Evolutionary conservation across 2,888 invertebrate species (phyloP), one percentile per base, ranked within the genome.

Genomic region (Ctenicera cuprea): DNA sequence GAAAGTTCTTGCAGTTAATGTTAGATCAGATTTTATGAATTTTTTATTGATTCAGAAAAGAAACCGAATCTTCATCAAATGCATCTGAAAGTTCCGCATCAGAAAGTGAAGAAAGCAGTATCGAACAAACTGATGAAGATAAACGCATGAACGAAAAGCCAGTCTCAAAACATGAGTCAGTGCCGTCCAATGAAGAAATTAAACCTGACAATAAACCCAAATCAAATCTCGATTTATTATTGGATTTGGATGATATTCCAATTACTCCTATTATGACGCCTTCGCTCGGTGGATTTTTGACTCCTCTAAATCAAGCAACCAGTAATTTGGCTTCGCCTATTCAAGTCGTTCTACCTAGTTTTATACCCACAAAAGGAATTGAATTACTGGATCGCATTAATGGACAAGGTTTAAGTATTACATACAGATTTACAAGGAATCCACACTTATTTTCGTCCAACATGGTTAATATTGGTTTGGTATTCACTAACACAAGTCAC

Each of bases 391-490:
- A 94, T 77, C 93, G 93, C 87, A 92, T 95, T 76, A 88, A 89
- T 78, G 93, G 94, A 3, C 92, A 88, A 74, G 95, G 95, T 0
- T 86, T 95, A 64, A 88, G 89, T 71, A 89, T 92, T 3, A 85
- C 88, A 18, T 92, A 90, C 73, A 89, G 94, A 77, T 97, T 94
- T 88, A 91, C 94, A 0, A 91, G 97, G 79, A 90, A 92, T 43
- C 94, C 95, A 14, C 95, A 96, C 85, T 89, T 97, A 64, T 94
- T 92, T 87, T 96, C 96, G 8, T 89, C 92, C 3, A 89, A 89
- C 77, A 95, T 97, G 95, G 92, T 92, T 73, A 94, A 94, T 18
- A 87, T 98, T 11, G 95, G 97, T 85, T 85, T 98, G 73, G 88
- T 89, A 26, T 93, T 98, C 87, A 90, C 91, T 38, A 98, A 98